These are phyloP conservation scores for Halcyon badia DNA, from an alignment of 2,797 vertebrate genomes.

Conservation along the genomic window DNA sequence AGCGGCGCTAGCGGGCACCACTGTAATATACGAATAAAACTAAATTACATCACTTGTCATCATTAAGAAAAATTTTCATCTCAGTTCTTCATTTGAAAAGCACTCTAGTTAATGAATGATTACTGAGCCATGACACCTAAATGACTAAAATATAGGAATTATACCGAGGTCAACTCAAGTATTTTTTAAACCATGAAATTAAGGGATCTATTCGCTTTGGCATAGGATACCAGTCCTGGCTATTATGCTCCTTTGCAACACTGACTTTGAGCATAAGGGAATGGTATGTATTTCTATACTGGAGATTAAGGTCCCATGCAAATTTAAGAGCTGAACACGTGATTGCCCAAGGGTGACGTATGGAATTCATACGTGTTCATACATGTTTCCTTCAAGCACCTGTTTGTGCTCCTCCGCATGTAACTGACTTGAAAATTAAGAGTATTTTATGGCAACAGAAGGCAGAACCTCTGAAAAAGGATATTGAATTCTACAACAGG, in stretches of 20 bases:
- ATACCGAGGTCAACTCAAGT: slow-evolving; percentile 81
- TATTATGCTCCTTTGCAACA: slow-evolving; percentile 46
- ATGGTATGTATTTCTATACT: neutral
- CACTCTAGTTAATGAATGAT: slow-evolving; percentile 83
- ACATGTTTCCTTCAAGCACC: neutral
- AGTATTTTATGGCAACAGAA: neutral
- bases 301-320: slow-evolving; percentile 8
- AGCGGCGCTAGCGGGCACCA: slow-evolving; percentile 74
- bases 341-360: neutral
- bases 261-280: slow-evolving; percentile 47
- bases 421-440: neutral
- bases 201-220: slow-evolving; percentile 61
- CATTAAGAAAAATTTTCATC: slow-evolving; percentile 84
- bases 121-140: slow-evolving; percentile 83
- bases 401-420: neutral
- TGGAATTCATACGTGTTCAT: neutral
- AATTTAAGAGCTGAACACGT: slow-evolving; percentile 32
- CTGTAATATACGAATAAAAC: slow-evolving; percentile 77
- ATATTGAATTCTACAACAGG: slow-evolving; percentile 24
- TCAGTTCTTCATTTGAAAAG: slow-evolving; percentile 82
- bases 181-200: slow-evolving; percentile 84
- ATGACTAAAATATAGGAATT: slow-evolving; percentile 84
- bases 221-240: slow-evolving; percentile 16
- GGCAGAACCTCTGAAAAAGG: neutral
- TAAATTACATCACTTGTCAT: slow-evolving; percentile 85